Evolutionary conservation across 2,797 vertebrate genomes (phyloP).

Genomic region (Platalea minor): DNA sequence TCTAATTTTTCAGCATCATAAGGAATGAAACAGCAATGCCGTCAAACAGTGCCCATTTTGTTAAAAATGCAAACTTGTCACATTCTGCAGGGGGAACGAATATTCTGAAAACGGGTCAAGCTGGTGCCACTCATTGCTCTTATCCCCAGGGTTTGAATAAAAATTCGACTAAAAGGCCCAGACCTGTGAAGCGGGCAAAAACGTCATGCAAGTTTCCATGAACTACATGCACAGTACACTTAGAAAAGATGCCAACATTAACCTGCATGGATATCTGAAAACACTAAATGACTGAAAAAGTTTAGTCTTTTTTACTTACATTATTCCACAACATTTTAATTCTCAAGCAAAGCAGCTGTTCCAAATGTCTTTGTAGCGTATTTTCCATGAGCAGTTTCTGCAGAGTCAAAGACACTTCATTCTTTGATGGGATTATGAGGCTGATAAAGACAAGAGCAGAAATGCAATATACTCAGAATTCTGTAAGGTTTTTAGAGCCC

Average conservation of each 20-base stretch:
- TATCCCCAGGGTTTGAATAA: neutral
- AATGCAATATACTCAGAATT: neutral
- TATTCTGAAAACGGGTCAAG: neutral
- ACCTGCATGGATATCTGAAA: neutral
- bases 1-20: neutral
- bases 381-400: neutral
- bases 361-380: neutral
- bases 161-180: neutral
- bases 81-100: neutral
- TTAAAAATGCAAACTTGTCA: neutral
- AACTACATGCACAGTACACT: neutral
- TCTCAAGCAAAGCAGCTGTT: neutral
- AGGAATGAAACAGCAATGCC: neutral
- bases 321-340: neutral
- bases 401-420: neutral
- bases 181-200: neutral
- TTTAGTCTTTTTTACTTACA: neutral
- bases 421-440: neutral
- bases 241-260: neutral
- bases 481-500: neutral
- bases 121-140: neutral
- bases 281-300: neutral
- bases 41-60: neutral
- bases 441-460: neutral
- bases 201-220: neutral